Base-by-base conservation (phyloP, 1,140 invertebrate genomes). In the Ladona fulva region DNA sequence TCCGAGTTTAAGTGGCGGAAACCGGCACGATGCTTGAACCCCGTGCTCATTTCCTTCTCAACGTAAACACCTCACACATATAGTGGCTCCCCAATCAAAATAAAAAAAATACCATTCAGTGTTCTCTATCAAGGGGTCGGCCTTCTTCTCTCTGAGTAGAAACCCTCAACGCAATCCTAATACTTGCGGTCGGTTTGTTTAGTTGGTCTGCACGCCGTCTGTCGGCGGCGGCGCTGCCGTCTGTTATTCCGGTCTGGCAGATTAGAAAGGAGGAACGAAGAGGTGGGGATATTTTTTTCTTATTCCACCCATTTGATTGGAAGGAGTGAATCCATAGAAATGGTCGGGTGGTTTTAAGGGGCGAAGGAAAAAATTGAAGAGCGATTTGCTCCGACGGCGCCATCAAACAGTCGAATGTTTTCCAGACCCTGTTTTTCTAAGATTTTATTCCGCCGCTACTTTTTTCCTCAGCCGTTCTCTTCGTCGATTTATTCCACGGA, bases 331-430 rank as follows among this genome's bases (percentile, higher is more conserved):
- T 16, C 52, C 52, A 22, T 66, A 66, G 52, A 66, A 66, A 66
- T 66, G 52, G 52, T 66, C 52, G 52, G 52, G n/a, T 22, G 52
- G n/a, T 66, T 37, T 37, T 22, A 22, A 66, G 52, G 52, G 52
- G 52, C n/a, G 52, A 22, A 16, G 14, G n/a, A 66, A 66, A 66
- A 66, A 66, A 19, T 22, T 66, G 52, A 66, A 66, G 52, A 6
- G 52, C 52, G 52, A 66, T 66, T 16, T 22, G 52, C 52, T 66
- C 12, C 52, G 52, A 19, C 52, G 52, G 52, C 14, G 52, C 52
- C 52, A 22, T 66, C 52, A 66, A 66, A 66, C 52, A 66, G 52
- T 66, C n/a, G 52, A 66, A 66, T 66, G 52, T 66, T 22, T 66
- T 66, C 52, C 14, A 22, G n/a, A 12, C 3, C 52, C 14, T 22